Evolutionary conservation across 2,113 vertebrate species (phyloP).

Genomic region (Xenopus borealis): DNA sequence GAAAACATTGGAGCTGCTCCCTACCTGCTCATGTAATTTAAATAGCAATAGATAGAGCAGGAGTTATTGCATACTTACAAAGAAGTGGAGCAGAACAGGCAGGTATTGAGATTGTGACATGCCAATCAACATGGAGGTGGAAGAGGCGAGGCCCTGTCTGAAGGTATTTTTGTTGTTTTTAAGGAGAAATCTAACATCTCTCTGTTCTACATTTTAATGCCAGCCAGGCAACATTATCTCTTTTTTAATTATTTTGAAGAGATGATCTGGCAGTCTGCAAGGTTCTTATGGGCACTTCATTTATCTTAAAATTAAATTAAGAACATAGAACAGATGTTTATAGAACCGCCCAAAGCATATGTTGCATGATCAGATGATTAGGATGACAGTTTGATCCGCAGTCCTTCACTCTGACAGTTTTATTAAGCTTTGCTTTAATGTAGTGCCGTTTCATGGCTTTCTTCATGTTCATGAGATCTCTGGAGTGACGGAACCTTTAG

Average conservation of each 20-base stretch:
- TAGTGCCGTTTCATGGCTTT: too few species aligned
- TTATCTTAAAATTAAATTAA: conserved; percentile 25
- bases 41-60: too few species aligned
- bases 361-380: conserved; percentile 29
- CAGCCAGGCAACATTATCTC: conserved; percentile 9
- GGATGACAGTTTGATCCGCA: conserved; percentile 25
- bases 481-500: too few species aligned
- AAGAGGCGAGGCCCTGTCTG: too few species aligned
- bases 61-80: too few species aligned
- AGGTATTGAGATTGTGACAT: too few species aligned
- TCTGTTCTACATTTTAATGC: neutral
- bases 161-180: too few species aligned
- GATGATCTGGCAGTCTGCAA: conserved; percentile 12
- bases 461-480: too few species aligned
- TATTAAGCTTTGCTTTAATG: conserved; percentile 22
- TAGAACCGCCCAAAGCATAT: conserved; percentile 17
- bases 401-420: conserved; percentile 30
- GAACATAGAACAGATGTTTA: conserved; percentile 33
- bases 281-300: conserved; percentile 17
- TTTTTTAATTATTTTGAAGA: conserved; percentile 11
- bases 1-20: too few species aligned
- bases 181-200: neutral
- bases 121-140: too few species aligned
- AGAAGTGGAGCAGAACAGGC: too few species aligned
- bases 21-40: too few species aligned